Conservation (phyloP, 92 coral and sea anemone genomes). For the Siderastrea siderea region DNA sequence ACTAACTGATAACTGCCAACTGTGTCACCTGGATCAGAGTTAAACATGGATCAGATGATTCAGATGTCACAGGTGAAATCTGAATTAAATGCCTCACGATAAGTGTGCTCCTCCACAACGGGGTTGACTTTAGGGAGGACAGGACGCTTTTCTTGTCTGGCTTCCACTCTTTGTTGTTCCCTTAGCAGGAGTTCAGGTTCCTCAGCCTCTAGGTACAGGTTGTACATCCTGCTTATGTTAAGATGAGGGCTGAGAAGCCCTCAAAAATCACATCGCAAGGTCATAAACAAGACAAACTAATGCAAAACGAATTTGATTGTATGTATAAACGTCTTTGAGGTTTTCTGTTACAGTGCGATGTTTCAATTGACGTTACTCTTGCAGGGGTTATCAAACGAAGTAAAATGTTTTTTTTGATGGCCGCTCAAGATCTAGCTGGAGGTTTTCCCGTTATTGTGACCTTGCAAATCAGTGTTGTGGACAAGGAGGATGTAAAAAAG, state of each 20-base stretch:
- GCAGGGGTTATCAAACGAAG: too few species aligned
- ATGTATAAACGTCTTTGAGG: too few species aligned
- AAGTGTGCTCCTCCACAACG: neutral
- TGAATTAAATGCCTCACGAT: neutral
- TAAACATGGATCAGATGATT: conserved; percentile 7
- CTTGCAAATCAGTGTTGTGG: too few species aligned
- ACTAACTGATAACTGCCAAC: neutral
- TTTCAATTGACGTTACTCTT: too few species aligned
- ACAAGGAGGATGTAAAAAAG: too few species aligned
- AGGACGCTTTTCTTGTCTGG: neutral
- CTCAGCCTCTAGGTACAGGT: neutral
- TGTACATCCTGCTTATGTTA: conserved; percentile 25
- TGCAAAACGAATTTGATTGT: too few species aligned
- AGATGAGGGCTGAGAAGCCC: conserved; percentile 19
- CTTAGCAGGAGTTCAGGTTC: conserved; percentile 25
- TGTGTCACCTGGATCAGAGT: neutral
- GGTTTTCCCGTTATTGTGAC: too few species aligned
- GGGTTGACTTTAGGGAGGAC: conserved; percentile 8
- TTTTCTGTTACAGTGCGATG: too few species aligned
- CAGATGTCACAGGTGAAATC: conserved; percentile 47
- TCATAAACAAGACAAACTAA: too few species aligned
- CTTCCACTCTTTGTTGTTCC: conserved; percentile 12
- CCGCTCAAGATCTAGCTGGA: too few species aligned
- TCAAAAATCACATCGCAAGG: too few species aligned
- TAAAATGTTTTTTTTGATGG: too few species aligned